Evolutionary conservation across 2,797 vertebrate genomes (phyloP).

Genomic region (Pelodytes ibericus): DNA sequence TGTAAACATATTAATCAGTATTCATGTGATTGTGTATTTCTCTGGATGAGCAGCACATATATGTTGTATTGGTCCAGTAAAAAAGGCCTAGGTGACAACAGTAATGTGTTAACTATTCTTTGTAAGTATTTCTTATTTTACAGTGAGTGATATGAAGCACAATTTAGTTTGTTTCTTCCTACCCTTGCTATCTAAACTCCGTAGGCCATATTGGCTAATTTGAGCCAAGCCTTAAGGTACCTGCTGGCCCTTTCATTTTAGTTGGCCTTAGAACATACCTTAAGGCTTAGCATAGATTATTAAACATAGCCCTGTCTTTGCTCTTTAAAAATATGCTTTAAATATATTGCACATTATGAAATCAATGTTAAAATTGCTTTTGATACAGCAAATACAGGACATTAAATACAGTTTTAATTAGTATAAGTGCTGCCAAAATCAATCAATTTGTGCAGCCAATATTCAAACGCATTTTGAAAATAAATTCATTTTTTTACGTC

Average conservation of each 20-base stretch:
- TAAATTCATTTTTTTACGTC: too few relatives aligned
- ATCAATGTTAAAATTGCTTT: neutral
- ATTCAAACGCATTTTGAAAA: too few relatives aligned
- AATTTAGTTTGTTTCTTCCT: neutral
- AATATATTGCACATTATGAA: neutral
- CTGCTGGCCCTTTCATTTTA: conserved; percentile 5
- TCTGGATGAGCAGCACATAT: too few relatives aligned
- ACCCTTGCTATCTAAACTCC: neutral
- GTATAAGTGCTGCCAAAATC: too few relatives aligned
- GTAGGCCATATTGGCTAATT: conserved; percentile 30
- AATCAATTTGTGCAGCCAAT: too few relatives aligned
- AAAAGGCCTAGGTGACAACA: too few relatives aligned
- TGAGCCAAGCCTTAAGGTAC: conserved; percentile 16
- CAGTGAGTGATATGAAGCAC: too few relatives aligned
- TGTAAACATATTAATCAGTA: too few relatives aligned
- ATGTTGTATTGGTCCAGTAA: too few relatives aligned
- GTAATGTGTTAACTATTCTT: too few relatives aligned
- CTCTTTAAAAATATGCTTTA: neutral
- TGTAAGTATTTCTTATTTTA: too few relatives aligned
- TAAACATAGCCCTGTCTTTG: neutral
- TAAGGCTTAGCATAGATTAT: conserved; percentile 7
- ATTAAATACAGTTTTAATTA: neutral
- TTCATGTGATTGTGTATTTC: too few relatives aligned
- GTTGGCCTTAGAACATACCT: conserved; percentile 7
- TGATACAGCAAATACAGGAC: neutral